Evolutionary conservation across 1,140 invertebrate genomes (phyloP).

Genomic region (Dendroctonus valens): DNA sequence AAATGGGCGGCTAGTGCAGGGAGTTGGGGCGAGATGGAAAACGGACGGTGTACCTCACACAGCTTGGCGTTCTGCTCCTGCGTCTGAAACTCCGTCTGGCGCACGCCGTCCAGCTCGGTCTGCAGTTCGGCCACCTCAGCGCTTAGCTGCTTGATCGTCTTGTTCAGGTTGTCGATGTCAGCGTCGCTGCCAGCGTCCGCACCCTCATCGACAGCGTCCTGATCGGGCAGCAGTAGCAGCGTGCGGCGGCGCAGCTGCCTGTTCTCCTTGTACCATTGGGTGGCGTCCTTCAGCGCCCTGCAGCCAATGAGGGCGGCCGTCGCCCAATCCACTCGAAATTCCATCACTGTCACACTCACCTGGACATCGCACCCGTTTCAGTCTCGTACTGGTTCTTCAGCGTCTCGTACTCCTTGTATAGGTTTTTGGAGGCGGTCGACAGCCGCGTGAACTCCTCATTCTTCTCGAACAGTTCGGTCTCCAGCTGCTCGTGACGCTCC

Average conservation of each 20-base stretch:
- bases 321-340: conserved; percentile 4
- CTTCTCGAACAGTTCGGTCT: conserved; percentile 58
- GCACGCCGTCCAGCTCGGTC: conserved; percentile 63
- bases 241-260: conserved; percentile 66
- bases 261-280: conserved; percentile 74
- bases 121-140: conserved; percentile 64
- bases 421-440: conserved; percentile 64
- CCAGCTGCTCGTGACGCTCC: conserved; percentile 57
- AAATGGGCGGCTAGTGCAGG: not conserved
- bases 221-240: conserved; percentile 55
- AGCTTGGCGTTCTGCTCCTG: conserved; percentile 60
- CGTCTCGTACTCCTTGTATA: conserved; percentile 72
- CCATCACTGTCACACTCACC: conserved; percentile 47
- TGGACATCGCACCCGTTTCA: conserved; percentile 67
- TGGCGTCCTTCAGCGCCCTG: conserved; percentile 58
- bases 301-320: conserved; percentile 30
- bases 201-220: conserved; percentile 49
- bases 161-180: conserved; percentile 65
- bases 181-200: conserved; percentile 58
- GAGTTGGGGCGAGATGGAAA: not conserved
- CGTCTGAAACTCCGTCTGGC: conserved; percentile 68
- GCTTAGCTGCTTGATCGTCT: conserved; percentile 65
- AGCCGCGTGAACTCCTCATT: conserved; percentile 62
- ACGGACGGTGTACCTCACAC: conserved; percentile 49
- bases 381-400: conserved; percentile 70